phyloP scores from a whole-genome alignment of 2,113 vertebrate species.

The Illadopsis cleaveri region DNA sequence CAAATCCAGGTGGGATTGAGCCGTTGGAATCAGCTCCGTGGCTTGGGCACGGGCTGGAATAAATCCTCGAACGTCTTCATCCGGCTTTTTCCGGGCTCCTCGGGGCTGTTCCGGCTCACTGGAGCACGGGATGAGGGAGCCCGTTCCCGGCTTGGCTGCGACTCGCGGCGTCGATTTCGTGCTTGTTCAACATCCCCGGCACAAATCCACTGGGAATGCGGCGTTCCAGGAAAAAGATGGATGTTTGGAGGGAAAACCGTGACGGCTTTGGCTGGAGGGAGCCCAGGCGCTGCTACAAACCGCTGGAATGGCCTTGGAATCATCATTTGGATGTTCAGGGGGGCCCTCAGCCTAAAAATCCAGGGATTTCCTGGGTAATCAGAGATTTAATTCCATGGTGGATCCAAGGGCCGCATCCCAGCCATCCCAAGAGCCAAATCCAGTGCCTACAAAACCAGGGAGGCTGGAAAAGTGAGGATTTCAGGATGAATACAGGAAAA shows the following conservation, averaged over 20 bases:
- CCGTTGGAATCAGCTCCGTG: fast-evolving
- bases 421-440: neutral
- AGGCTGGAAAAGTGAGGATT: neutral
- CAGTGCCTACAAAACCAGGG: fast-evolving
- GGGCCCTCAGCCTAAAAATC: neutral
- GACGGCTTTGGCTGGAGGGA: neutral
- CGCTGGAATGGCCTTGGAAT: neutral
- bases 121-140: neutral
- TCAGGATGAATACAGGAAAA: neutral
- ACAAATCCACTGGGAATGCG: neutral
- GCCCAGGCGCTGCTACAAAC: neutral
- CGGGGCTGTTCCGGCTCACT: neutral
- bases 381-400: fast-evolving
- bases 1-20: neutral
- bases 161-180: fast-evolving
- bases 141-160: neutral
- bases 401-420: fast-evolving
- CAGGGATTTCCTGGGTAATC: neutral
- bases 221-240: neutral
- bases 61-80: neutral
- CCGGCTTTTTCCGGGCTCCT: neutral
- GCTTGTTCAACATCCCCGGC: neutral
- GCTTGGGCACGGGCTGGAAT: neutral
- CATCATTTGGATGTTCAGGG: neutral
- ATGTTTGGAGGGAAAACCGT: neutral